Evolutionary conservation across 2,888 invertebrate species (phyloP).

Genomic region (Stramonita haemastoma): DNA sequence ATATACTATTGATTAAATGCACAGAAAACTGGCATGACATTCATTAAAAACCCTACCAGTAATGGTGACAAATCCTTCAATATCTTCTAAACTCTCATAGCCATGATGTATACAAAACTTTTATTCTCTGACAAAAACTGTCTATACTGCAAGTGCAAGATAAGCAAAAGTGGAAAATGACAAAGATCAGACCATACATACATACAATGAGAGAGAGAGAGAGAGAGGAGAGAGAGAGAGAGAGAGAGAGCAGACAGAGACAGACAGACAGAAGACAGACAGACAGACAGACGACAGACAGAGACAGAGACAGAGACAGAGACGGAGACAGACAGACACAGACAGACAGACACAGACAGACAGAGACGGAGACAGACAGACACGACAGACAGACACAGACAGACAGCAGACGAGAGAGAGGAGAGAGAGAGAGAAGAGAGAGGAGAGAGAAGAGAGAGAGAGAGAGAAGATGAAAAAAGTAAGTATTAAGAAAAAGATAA

Average conservation of each 20-base stretch:
- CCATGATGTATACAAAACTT: too few species aligned
- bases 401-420: not conserved
- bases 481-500: not conserved
- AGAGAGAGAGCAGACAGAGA: constrained; percentile 2
- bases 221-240: constrained; percentile 32
- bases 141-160: too few species aligned
- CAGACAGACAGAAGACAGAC: constrained; percentile 22
- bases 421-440: constrained; percentile 33
- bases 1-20: too few species aligned
- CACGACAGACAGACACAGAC: not conserved
- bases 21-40: too few species aligned
- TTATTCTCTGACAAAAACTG: too few species aligned
- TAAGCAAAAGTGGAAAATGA: too few species aligned
- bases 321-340: constrained; percentile 2
- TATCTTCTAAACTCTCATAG: too few species aligned
- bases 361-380: not conserved
- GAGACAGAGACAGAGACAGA: constrained; percentile 14
- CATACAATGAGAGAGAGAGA: constrained; percentile 13
- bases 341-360: not conserved
- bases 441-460: constrained; percentile 31
- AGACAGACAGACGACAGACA: constrained; percentile 6
- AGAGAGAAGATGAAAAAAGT: not conserved
- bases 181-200: not conserved
- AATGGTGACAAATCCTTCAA: too few species aligned
- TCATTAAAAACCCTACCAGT: too few species aligned